Evolutionary conservation across 2,113 vertebrate species (phyloP).

Genomic region (Bubo blakistoni): DNA sequence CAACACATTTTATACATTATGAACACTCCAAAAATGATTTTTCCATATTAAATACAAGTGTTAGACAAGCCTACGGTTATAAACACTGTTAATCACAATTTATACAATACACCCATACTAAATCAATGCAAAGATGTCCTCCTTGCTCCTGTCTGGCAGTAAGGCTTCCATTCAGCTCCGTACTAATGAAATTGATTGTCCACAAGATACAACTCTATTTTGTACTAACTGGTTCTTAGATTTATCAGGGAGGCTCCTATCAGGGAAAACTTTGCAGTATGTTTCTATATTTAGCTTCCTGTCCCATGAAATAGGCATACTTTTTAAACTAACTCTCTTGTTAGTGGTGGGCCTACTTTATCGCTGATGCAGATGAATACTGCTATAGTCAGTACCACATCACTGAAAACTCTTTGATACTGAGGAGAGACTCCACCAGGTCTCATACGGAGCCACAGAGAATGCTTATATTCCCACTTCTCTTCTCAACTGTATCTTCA

Average conservation of each 20-base stretch:
- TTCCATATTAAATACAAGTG: not conserved
- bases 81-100: not conserved
- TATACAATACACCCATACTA: not conserved
- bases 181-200: not conserved
- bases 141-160: not conserved
- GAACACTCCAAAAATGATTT: not conserved
- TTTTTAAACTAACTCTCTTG: not conserved
- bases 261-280: not conserved
- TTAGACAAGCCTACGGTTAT: not conserved
- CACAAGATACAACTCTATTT: not conserved
- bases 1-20: not conserved
- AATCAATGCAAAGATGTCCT: not conserved
- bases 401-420: not conserved
- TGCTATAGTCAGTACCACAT: not conserved
- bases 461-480: not conserved
- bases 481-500: not conserved
- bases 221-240: not conserved
- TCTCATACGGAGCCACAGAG: not conserved
- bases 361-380: not conserved
- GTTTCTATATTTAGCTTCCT: not conserved
- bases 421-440: not conserved
- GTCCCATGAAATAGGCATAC: not conserved
- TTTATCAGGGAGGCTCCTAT: not conserved
- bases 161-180: not conserved
- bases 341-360: not conserved